Percentiles rank a stretch among this genome's conserved stretches.
These are phyloP conservation scores for Neomicropteryx cornuta DNA, from an alignment of 1,140 invertebrate genomes.

Conservation along the genomic window DNA sequence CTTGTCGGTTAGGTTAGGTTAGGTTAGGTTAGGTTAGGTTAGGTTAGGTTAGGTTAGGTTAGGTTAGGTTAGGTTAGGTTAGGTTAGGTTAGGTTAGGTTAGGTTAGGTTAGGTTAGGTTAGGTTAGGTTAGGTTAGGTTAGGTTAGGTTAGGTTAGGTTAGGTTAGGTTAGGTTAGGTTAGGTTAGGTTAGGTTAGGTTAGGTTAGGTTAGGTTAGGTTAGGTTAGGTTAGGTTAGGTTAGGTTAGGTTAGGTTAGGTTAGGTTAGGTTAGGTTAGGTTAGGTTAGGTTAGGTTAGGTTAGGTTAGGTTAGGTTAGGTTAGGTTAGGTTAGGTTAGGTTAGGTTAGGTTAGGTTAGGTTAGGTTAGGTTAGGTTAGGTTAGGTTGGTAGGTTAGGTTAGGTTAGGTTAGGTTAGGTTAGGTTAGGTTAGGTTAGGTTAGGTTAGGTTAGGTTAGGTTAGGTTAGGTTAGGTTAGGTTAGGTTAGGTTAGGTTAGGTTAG, in stretches of 20 bases:
- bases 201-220: conserved; percentile 5
- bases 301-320: conserved; percentile 5
- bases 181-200: conserved; percentile 5
- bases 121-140: conserved; percentile 8
- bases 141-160: conserved; percentile 8
- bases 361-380: conserved; percentile 5
- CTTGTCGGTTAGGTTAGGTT: conserved; percentile 4
- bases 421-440: conserved; percentile 5
- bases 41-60: conserved; percentile 5
- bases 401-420: conserved; percentile 5
- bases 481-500: conserved; percentile 5
- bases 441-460: conserved; percentile 5
- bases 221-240: conserved; percentile 5
- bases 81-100: conserved; percentile 5
- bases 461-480: conserved; percentile 5
- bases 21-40: conserved; percentile 5
- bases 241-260: conserved; percentile 5
- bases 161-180: conserved; percentile 6
- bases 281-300: conserved; percentile 5
- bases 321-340: conserved; percentile 5
- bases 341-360: conserved; percentile 5
- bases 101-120: conserved; percentile 6
- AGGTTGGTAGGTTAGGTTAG: conserved; percentile 5
- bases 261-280: conserved; percentile 5
- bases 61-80: conserved; percentile 5